Base-by-base conservation (phyloP, 2,113 vertebrate genomes). In the Lophotis ruficrista region DNA sequence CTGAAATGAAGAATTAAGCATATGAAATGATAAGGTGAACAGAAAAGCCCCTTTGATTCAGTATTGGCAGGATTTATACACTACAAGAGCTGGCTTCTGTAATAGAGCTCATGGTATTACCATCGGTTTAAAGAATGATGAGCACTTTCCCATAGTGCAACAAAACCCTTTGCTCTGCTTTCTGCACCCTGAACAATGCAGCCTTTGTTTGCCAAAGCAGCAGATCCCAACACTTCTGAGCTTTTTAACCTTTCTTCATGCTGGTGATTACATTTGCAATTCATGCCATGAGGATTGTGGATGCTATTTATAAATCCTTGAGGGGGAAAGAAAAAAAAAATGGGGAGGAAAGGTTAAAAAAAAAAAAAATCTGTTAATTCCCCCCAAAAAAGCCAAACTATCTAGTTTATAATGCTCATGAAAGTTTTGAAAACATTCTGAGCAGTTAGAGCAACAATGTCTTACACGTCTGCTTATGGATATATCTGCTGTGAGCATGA, bases 241-340 rank as follows among this genome's bases (percentile, higher is more conserved):
- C 10, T 51, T 96, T 97, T 90, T 71, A 93, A 96, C 69, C 50
- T 50, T 80, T 75, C 58, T 84, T 82, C 1, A 0, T 85, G 31
- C 57, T 93, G 54, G 41, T 96, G 93, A 94, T 97, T 97, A 81
- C 83, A 97, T 97, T 95, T 96, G 72, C 38, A 94, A 92, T 96
- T 97, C 83, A 90, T 85, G 33, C 14, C 41, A 43, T 15, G 69
- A 54, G 70, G 66, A 88, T 81, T 85, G 31, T 66, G 43, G 58
- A 83, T 73, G 50, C 3, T 93, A 78, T 94, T 51, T 96, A 77
- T 87, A 94, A 96, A 91, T 83, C 78, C 28, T 15, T 65, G 7
- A 28, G 22, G 31, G 24, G 18, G 6, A 6, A 27, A 12, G 35
- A 69, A 69, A 43, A 79, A 69, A 54, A 51, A 58, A 43, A 6